A percentile compares a stretch with the other conserved stretches of the same genome.
phyloP scores from a whole-genome alignment of 1,140 invertebrate genomes.

The Listronotus oregonensis region DNA sequence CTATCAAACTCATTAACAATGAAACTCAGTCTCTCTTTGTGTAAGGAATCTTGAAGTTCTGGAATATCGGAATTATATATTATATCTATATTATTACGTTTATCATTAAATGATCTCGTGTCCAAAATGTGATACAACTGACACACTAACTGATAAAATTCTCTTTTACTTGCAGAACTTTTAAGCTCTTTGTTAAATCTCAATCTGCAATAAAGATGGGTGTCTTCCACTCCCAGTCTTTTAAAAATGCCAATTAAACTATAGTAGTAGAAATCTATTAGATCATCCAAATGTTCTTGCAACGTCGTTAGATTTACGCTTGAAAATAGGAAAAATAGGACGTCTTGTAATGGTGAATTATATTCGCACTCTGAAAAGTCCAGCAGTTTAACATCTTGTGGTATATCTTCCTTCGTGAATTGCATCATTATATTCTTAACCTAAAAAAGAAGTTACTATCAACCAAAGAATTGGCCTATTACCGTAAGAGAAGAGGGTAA shows the following conservation, averaged over 20 bases:
- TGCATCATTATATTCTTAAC: slow-evolving; percentile 11
- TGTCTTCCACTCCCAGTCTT: neutral
- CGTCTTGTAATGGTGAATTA: slow-evolving; percentile 59
- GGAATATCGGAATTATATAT: no score
- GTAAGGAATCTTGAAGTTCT: neutral
- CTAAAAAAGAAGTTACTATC: slow-evolving; percentile 6
- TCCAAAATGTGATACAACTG: neutral
- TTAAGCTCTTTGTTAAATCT: slow-evolving; percentile 8
- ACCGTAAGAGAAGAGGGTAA: no score
- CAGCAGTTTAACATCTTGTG: slow-evolving; percentile 43
- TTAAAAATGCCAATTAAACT: slow-evolving; percentile 45
- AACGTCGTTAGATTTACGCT: slow-evolving; percentile 56
- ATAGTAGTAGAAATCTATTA: slow-evolving; percentile 60
- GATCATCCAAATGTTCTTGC: slow-evolving; percentile 53
- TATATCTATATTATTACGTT: no score
- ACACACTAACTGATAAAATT: neutral
- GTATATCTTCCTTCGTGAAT: neutral
- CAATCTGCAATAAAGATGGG: neutral
- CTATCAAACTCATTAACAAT: slow-evolving; percentile 11
- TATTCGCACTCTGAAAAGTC: slow-evolving; percentile 65
- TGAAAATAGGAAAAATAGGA: slow-evolving; percentile 62
- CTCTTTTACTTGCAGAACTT: neutral
- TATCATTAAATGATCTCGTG: no score
- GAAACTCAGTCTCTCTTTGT: slow-evolving; percentile 3
- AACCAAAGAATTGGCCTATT: no score